These are phyloP conservation scores for Xiphydria camelus DNA, from an alignment of 2,888 invertebrate species.

Conservation along the genomic window DNA sequence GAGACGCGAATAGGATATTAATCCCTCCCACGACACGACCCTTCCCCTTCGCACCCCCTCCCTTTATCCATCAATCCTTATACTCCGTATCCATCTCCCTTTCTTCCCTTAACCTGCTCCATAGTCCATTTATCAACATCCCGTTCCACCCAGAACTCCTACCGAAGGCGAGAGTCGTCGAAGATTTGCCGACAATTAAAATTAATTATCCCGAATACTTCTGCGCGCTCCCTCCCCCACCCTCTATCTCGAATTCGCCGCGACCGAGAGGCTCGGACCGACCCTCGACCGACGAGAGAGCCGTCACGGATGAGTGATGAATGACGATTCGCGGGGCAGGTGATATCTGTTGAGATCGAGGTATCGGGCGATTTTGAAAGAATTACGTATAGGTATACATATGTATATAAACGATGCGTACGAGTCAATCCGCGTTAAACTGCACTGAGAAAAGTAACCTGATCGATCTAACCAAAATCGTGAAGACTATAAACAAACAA, in stretches of 20 bases:
- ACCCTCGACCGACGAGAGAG: neutral
- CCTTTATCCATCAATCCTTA: constrained; percentile 35
- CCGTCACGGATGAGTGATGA: no score
- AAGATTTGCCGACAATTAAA: constrained; percentile 44
- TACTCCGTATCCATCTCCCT: constrained; percentile 12
- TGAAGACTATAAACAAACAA: no score
- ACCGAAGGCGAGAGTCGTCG: constrained; percentile 11
- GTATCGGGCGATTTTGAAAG: no score
- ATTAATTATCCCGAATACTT: constrained; percentile 33
- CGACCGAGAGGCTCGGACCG: no score
- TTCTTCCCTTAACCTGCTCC: constrained; percentile 12
- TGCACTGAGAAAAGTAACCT: no score
- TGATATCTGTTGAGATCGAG: no score
- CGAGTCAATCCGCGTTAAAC: no score
- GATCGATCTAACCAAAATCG: no score
- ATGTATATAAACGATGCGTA: no score
- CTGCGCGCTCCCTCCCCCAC: constrained; percentile 6
- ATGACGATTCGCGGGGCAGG: no score
- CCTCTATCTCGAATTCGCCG: no score
- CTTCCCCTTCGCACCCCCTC: constrained; percentile 3
- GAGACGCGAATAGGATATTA: constrained; percentile 26
- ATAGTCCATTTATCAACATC: constrained; percentile 38
- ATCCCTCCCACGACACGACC: constrained; percentile 12
- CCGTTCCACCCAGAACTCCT: constrained; percentile 20
- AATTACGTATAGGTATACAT: no score